phyloP scores from a whole-genome alignment of 2,113 vertebrate genomes.

The Antidorcas marsupialis region DNA sequence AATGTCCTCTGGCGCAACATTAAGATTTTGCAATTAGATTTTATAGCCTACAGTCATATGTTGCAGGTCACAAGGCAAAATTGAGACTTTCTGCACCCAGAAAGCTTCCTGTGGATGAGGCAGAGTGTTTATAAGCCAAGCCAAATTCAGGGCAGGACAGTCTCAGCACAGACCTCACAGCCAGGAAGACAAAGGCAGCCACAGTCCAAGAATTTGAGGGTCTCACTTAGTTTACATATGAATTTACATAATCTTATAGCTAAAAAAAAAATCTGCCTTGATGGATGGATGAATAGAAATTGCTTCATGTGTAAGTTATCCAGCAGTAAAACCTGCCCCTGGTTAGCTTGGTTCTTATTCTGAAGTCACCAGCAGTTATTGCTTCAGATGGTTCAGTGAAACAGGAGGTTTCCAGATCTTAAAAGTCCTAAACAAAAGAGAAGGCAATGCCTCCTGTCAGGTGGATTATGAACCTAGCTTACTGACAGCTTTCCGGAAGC shows the following conservation, averaged over 20 bases:
- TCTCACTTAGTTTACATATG: neutral
- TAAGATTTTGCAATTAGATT: conserved; percentile 62
- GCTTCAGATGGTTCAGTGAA: neutral
- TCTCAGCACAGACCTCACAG: neutral
- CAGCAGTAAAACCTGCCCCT: neutral
- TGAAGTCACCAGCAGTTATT: neutral
- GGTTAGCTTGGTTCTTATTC: neutral
- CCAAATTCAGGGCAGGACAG: neutral
- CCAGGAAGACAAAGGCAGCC: neutral
- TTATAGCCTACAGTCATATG: conserved; percentile 52
- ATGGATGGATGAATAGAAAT: neutral
- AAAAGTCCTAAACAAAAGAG: neutral
- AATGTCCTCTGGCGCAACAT: conserved; percentile 44
- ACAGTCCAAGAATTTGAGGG: neutral
- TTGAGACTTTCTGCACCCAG: neutral
- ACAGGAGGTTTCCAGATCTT: neutral
- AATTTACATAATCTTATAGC: neutral
- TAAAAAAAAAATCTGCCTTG: neutral
- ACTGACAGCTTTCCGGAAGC: neutral
- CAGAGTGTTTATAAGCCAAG: neutral
- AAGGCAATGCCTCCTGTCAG: fast-evolving
- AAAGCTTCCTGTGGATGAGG: neutral
- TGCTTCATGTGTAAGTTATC: neutral
- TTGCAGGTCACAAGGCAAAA: conserved; percentile 36
- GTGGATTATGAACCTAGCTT: neutral